These are phyloP conservation scores for Anas bernieri DNA, from an alignment of 2,797 vertebrate species.

Conservation along the genomic window DNA sequence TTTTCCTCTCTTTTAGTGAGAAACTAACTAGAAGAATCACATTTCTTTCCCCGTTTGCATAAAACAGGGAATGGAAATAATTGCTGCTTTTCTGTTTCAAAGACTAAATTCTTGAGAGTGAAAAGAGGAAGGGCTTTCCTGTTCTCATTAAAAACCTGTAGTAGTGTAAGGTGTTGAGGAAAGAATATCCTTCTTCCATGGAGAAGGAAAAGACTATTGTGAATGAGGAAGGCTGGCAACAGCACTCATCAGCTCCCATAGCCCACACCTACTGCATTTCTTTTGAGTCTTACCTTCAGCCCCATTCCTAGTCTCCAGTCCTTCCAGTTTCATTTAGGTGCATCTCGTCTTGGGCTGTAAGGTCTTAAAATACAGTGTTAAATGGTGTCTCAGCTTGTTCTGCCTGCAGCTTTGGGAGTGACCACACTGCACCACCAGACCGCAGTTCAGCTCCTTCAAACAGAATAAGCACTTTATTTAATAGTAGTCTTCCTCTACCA, in stretches of 20 bases:
- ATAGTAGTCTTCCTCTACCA: constrained; percentile 12
- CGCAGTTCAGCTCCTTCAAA: constrained; percentile 20
- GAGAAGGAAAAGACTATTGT: background rate
- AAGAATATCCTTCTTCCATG: background rate
- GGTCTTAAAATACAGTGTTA: background rate
- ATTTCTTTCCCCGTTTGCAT: background rate
- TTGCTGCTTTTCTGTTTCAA: background rate
- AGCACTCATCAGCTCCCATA: background rate
- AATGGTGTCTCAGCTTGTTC: background rate
- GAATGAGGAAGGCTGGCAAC: background rate
- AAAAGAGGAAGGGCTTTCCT: background rate
- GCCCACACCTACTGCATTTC: background rate
- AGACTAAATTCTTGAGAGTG: background rate
- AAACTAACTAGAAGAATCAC: background rate
- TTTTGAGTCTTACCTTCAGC: background rate
- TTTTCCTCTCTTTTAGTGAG: background rate
- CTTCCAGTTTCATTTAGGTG: background rate
- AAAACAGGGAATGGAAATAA: background rate
- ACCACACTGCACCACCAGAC: background rate
- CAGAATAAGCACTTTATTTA: constrained; percentile 21
- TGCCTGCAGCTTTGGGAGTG: constrained; percentile 34
- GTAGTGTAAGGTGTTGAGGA: background rate
- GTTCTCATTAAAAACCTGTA: background rate
- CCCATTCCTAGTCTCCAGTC: background rate
- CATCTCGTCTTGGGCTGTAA: background rate